Evolutionary conservation across 2,797 vertebrate genomes (phyloP).

Genomic region (Phataginus tricuspis): DNA sequence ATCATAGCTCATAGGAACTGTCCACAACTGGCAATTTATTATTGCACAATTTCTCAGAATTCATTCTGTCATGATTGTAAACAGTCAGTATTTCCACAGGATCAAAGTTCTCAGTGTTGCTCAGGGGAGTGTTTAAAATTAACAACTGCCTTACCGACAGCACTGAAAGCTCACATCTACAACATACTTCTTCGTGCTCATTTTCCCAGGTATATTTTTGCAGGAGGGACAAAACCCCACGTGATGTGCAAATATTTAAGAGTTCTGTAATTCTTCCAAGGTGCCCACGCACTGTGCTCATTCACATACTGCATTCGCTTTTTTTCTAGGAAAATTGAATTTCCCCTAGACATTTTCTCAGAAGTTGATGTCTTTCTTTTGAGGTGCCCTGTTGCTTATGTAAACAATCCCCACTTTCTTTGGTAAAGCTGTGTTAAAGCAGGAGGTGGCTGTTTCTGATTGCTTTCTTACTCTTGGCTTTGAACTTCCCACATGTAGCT

Average conservation of each 20-base stretch:
- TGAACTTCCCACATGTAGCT: constrained; percentile 82
- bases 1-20: constrained; percentile 19
- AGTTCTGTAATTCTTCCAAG: not conserved
- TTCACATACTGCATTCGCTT: not conserved
- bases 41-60: constrained; percentile 60
- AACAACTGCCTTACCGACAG: not conserved
- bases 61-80: not conserved
- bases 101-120: not conserved
- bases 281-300: not conserved
- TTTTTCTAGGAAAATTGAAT: constrained; percentile 10
- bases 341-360: constrained; percentile 54
- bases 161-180: not conserved
- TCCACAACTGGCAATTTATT: constrained; percentile 10
- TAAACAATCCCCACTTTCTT: constrained; percentile 70
- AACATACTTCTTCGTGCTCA: not conserved
- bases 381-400: constrained; percentile 76
- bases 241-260: not conserved
- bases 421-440: constrained; percentile 73
- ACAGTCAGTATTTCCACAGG: constrained; percentile 37
- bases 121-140: not conserved
- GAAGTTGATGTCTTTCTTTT: constrained; percentile 66
- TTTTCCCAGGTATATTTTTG: not conserved
- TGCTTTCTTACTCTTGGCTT: constrained; percentile 85
- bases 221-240: not conserved
- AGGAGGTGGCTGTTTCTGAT: constrained; percentile 84